Evolutionary conservation across 2,888 invertebrate genomes (phyloP), one percentile per base, ranked within the genome.

Genomic region (Brenthis daphne): DNA sequence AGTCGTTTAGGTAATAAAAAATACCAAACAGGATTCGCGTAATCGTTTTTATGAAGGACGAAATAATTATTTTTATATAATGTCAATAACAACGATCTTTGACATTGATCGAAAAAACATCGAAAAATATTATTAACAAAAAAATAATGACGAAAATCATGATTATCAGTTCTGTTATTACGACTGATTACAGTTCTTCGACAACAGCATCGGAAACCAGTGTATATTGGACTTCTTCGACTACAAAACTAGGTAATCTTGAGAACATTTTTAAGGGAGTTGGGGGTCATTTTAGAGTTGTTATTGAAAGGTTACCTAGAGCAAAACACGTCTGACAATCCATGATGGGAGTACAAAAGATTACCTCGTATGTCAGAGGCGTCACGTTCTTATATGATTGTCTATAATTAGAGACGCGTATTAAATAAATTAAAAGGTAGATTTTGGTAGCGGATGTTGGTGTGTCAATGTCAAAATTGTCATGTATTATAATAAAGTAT

Each of bases 301-400:
- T 76, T 77, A 75, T 80, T 79, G 77, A 84, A 87, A 88, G 85
- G 87, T 87, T 87, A 86, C 82, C 60, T 74, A 68, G 72, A 77
- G 82, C 85, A 86, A 85, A 87, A 87, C 86, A 86, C 73, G 82
- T 80, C 87, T 85, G 87, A 86, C 86, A 85, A 84, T 82, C 83
- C 82, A 83, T 88, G 89, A 89, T 83, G 88, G 81, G 82, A 80
- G 78, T 80, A 90, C 88, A 90, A 90, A 91, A 89, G 90, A 84
- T 88, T 90, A 89, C 91, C 91, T 91, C 89, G 89, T 85, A 80
- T 87, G 88, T 88, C 85, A 85, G 84, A 86, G 80, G 82, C 90
- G 85, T 90, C 87, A 86, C 85, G 85, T 84, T 83, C 82, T 80
- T 78, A 76, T 82, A 81, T 81, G 86, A 87, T 89, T 86, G 86